A percentile compares a stretch with the other conserved stretches of the same genome.
Evolutionary conservation across 1,140 invertebrate genomes (phyloP).

Genomic region (Mactra quadrangularis): DNA sequence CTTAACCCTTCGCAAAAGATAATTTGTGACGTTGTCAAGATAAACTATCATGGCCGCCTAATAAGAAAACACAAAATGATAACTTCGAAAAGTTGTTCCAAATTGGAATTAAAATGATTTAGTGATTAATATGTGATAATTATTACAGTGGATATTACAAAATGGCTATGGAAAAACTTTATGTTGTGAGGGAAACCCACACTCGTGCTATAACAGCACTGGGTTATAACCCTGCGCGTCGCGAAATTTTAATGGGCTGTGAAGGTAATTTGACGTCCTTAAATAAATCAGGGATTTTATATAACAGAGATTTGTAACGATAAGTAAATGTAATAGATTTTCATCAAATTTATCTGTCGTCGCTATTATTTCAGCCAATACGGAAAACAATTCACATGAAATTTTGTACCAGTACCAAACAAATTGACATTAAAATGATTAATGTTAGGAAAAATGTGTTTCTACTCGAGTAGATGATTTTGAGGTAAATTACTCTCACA

Average conservation of each 20-base stretch:
- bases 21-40: slow-evolving; percentile 72
- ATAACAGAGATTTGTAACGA: too few relatives aligned
- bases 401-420: too few relatives aligned
- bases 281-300: too few relatives aligned
- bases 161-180: slow-evolving; percentile 84
- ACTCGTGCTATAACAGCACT: slow-evolving; percentile 81
- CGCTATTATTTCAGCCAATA: too few relatives aligned
- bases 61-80: not conserved
- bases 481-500: too few relatives aligned
- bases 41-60: slow-evolving; percentile 72
- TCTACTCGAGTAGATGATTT: too few relatives aligned
- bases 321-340: too few relatives aligned
- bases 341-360: too few relatives aligned
- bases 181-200: slow-evolving; percentile 81
- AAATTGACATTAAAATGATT: too few relatives aligned
- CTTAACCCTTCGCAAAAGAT: not conserved
- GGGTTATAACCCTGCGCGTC: slow-evolving; percentile 80
- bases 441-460: too few relatives aligned
- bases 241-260: slow-evolving; percentile 83
- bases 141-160: slow-evolving; percentile 36
- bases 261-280: slow-evolving; percentile 82
- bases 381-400: too few relatives aligned
- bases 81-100: not conserved
- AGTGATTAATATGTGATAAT: not conserved
- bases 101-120: slow-evolving; percentile 4